Percentiles rank a stretch among this genome's conserved stretches.
Evolutionary conservation across 2,113 vertebrate species (phyloP).

Genomic region (Bufo gargarizans): DNA sequence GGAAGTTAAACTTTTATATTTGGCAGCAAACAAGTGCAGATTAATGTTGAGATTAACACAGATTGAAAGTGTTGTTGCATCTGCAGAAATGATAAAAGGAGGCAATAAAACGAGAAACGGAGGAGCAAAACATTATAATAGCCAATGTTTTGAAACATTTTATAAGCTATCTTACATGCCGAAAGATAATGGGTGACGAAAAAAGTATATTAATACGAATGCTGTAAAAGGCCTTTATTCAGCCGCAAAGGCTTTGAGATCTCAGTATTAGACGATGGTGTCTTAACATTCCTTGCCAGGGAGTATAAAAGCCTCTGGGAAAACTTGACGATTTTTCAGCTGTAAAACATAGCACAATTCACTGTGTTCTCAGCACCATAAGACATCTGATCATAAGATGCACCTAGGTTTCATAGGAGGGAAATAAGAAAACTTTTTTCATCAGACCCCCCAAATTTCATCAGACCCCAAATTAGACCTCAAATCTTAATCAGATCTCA

Average conservation of each 20-base stretch:
- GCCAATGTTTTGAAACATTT: constrained; percentile 54
- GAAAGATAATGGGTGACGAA: constrained; percentile 51
- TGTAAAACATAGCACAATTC: not conserved
- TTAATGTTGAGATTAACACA: constrained; percentile 54
- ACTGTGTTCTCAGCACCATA: not conserved
- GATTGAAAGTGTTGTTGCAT: constrained; percentile 48
- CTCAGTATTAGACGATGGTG: constrained; percentile 7
- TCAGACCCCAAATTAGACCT: too few species aligned
- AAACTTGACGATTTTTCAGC: not conserved
- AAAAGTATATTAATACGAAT: constrained; percentile 32
- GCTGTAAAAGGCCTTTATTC: constrained; percentile 45
- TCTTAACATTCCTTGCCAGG: constrained; percentile 25
- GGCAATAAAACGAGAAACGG: constrained; percentile 42
- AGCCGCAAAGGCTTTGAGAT: constrained; percentile 46
- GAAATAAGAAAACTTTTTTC: too few species aligned
- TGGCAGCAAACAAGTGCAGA: constrained; percentile 44
- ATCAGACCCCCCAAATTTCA: too few species aligned
- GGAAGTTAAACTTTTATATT: constrained; percentile 50
- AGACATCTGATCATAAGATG: too few species aligned
- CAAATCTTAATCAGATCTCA: too few species aligned
- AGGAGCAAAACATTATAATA: constrained; percentile 47
- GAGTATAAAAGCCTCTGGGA: constrained; percentile 33
- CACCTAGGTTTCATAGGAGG: too few species aligned
- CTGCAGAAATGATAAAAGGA: constrained; percentile 28
- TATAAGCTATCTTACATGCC: constrained; percentile 51